A percentile compares a stretch with the other conserved stretches of the same genome.
Evolutionary conservation across 1,140 invertebrate species (phyloP).

Genomic region (Branchinecta lynchi): DNA sequence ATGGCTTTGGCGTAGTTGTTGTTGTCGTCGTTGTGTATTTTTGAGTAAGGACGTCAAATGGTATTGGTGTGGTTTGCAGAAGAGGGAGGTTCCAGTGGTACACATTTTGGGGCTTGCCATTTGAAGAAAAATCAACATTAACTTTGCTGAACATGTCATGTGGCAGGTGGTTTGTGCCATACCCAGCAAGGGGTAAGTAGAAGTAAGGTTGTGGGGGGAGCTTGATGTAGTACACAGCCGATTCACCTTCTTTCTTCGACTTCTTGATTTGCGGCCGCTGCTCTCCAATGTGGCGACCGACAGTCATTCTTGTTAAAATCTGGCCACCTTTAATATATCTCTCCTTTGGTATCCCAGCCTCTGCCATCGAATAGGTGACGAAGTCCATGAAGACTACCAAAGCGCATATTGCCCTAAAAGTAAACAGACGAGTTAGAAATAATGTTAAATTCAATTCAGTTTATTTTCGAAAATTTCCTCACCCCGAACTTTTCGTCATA

Average conservation of each 20-base stretch:
- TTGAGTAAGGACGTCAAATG: neutral
- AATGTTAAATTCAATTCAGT: too few relatives aligned
- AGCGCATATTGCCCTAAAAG: too few relatives aligned
- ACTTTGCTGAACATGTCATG: constrained; percentile 17
- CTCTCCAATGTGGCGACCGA: constrained; percentile 17
- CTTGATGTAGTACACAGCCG: constrained; percentile 20
- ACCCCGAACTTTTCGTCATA: too few relatives aligned
- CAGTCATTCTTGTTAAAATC: constrained; percentile 15
- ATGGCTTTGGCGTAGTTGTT: constrained; percentile 16
- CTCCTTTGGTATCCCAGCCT: neutral
- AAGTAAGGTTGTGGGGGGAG: constrained; percentile 21
- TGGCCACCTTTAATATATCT: constrained; percentile 1
- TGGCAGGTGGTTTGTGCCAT: constrained; percentile 2
- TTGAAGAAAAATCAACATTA: constrained; percentile 18
- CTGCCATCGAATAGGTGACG: neutral
- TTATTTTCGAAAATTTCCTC: too few relatives aligned
- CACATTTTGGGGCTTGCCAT: constrained; percentile 20
- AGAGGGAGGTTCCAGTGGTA: constrained; percentile 22
- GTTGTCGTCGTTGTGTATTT: constrained; percentile 19
- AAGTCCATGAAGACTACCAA: too few relatives aligned
- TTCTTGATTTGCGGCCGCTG: constrained; percentile 17
- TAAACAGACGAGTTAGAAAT: too few relatives aligned
- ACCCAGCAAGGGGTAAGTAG: constrained; percentile 13
- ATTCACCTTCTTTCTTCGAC: constrained; percentile 20
- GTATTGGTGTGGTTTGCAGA: constrained; percentile 1